These are phyloP conservation scores for Colletes gigas DNA, from an alignment of 1,140 invertebrate species.

Conservation along the genomic window DNA sequence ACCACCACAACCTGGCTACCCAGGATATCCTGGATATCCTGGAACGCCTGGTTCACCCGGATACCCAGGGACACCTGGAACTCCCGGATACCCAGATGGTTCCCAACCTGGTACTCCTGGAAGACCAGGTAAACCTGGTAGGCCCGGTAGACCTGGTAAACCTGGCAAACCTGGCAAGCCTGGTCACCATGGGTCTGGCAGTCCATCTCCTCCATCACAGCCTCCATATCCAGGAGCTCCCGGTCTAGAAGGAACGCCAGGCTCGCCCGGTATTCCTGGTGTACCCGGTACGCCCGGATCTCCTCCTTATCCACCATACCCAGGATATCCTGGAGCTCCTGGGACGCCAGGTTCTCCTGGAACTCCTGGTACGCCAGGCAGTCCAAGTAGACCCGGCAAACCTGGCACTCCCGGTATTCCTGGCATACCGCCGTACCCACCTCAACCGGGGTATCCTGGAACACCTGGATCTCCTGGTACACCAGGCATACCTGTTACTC, in stretches of 20 bases:
- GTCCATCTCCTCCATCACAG: neutral
- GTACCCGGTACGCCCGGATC: neutral
- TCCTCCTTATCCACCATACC: slow-evolving; percentile 39
- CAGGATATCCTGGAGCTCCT: slow-evolving; percentile 10
- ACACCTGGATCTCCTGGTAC: slow-evolving; percentile 1
- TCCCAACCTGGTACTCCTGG: neutral
- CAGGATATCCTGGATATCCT: slow-evolving; percentile 26
- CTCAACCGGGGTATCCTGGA: slow-evolving; percentile 28
- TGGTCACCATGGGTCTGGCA: neutral
- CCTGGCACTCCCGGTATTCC: neutral
- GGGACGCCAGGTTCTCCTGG: neutral
- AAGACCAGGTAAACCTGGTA: slow-evolving; percentile 13
- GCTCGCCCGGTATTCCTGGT: slow-evolving; percentile 33
- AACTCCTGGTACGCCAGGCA: slow-evolving; percentile 53
- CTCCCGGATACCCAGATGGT: slow-evolving; percentile 16
- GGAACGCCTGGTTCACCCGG: neutral
- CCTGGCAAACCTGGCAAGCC: neutral
- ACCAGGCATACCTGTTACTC: neutral
- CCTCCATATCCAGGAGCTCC: slow-evolving; percentile 50
- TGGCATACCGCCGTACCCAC: slow-evolving; percentile 4
- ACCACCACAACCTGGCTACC: slow-evolving; percentile 62
- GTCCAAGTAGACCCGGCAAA: slow-evolving; percentile 37
- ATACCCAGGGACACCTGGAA: neutral
- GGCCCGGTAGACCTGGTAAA: neutral
- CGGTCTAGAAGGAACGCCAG: neutral